A percentile compares a stretch with the other conserved stretches of the same genome.
Conservation (phyloP, 2,888 invertebrate species). For the Eupithecia centaureata region DNA sequence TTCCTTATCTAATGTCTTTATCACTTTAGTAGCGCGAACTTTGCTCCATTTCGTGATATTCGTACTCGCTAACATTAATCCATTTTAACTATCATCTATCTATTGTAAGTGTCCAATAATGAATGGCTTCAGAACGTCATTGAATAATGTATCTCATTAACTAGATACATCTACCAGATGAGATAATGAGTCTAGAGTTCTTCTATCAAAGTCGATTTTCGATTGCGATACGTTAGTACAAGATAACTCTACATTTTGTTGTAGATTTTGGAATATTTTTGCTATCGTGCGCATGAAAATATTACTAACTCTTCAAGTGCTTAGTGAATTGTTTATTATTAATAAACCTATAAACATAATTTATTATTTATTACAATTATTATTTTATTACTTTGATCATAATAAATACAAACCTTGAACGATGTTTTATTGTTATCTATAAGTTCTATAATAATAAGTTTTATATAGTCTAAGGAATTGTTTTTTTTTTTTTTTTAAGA, state of each 20-base stretch:
- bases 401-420: no score
- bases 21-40: constrained; percentile 51
- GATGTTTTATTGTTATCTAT: no score
- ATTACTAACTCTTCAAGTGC: no score
- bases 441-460: no score
- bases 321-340: no score
- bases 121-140: constrained; percentile 33
- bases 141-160: constrained; percentile 23
- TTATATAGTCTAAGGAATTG: constrained; percentile 1
- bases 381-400: no score
- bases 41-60: constrained; percentile 49
- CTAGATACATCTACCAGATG: neutral
- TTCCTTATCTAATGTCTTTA: constrained; percentile 35
- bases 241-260: neutral
- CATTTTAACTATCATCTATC: constrained; percentile 25
- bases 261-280: neutral
- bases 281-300: no score
- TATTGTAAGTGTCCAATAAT: constrained; percentile 24
- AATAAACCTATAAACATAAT: no score
- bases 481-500: constrained; percentile 11
- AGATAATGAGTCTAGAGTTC: constrained; percentile 4
- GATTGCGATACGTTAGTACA: neutral
- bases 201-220: neutral
- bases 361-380: no score
- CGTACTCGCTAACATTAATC: constrained; percentile 28